Conservation (phyloP, 2,797 vertebrate species). For the Cyprinodon diabolis region DNA sequence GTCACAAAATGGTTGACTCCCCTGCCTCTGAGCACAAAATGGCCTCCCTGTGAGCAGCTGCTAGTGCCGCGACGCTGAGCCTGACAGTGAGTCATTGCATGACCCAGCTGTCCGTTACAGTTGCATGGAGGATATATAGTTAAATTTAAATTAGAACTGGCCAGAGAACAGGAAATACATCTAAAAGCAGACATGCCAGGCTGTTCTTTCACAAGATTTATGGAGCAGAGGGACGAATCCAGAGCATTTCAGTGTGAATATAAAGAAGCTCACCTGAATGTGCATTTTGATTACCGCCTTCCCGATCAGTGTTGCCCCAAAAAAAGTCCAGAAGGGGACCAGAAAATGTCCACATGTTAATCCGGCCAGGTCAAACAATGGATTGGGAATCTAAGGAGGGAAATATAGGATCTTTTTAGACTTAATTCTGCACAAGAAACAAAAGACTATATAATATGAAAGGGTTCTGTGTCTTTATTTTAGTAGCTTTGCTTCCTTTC, state of each 20-base stretch:
- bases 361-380: conserved; percentile 89
- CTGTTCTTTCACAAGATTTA: not conserved
- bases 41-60: conserved; percentile 71
- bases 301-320: conserved; percentile 86
- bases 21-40: conserved; percentile 78
- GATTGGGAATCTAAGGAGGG: conserved; percentile 85
- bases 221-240: not conserved
- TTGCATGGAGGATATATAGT: not conserved
- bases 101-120: conserved; percentile 14
- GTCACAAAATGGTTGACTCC: conserved; percentile 83
- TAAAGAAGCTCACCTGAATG: conserved; percentile 84
- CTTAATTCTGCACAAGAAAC: not conserved
- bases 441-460: not conserved
- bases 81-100: conserved; percentile 28
- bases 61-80: conserved; percentile 32
- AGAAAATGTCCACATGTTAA: conserved; percentile 90
- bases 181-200: not conserved
- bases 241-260: not conserved
- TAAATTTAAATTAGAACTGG: not conserved
- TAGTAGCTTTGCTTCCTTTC: not conserved
- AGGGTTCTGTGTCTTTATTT: not conserved
- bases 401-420: not conserved
- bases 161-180: not conserved
- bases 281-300: conserved; percentile 92
- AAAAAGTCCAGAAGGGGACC: conserved; percentile 92